Percentiles rank a stretch among this genome's conserved stretches.
phyloP scores from a whole-genome alignment of 2,888 invertebrate genomes.

The Cryptus viduatorius region DNA sequence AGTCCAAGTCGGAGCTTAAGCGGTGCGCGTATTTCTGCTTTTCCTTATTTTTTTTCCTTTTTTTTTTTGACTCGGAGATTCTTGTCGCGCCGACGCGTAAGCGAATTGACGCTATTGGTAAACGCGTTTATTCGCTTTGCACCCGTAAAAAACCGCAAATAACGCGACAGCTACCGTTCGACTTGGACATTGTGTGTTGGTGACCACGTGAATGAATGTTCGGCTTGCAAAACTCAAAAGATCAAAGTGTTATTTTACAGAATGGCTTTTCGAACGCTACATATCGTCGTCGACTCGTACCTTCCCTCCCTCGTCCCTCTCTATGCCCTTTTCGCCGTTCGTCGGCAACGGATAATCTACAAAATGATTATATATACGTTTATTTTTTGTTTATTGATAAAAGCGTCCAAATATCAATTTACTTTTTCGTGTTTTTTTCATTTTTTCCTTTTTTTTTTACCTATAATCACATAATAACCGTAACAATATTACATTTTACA shows the following conservation, averaged over 20 bases:
- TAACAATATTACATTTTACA: constrained; percentile 74
- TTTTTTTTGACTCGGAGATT: constrained; percentile 2
- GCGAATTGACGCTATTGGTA: constrained; percentile 4
- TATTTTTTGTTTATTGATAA: constrained; percentile 72
- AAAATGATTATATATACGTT: constrained; percentile 62
- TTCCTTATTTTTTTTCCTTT: background rate
- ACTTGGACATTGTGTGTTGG: constrained; percentile 15
- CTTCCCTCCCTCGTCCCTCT: constrained; percentile 6
- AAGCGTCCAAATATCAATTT: constrained; percentile 75
- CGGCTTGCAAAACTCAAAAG: constrained; percentile 28
- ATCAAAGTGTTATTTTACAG: constrained; percentile 42
- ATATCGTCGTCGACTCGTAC: constrained; percentile 18
- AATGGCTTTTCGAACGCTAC: constrained; percentile 25
- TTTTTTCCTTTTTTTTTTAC: constrained; percentile 31
- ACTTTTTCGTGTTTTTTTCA: no score
- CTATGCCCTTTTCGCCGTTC: constrained; percentile 13
- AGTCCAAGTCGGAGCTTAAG: constrained; percentile 31
- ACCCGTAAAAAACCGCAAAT: constrained; percentile 29
- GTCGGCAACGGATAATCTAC: constrained; percentile 57
- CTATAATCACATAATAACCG: constrained; percentile 76
- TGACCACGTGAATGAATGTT: constrained; percentile 41
- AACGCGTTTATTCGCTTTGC: constrained; percentile 35
- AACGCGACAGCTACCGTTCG: constrained; percentile 20
- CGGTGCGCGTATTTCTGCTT: constrained; percentile 26
- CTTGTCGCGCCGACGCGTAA: background rate